Conservation (phyloP, 2,113 vertebrate species). For the Ardeotis arabs region DNA sequence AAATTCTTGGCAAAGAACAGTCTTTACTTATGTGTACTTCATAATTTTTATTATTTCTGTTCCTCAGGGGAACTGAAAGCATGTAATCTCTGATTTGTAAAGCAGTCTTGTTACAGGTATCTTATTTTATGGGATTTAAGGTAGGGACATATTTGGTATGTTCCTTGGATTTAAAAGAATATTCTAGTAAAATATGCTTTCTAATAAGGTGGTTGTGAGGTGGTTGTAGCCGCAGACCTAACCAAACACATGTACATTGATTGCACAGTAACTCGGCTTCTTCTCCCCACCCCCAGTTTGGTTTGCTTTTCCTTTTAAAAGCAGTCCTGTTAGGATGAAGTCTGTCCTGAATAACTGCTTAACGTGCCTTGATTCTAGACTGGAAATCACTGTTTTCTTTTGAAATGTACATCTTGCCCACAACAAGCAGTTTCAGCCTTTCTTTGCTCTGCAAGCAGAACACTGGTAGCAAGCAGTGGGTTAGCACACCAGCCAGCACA, state of each 20-base stretch:
- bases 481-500: background rate
- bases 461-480: background rate
- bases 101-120: background rate
- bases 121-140: background rate
- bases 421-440: background rate
- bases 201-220: background rate
- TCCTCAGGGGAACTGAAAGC: background rate
- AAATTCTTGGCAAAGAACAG: constrained; percentile 32
- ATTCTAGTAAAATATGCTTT: background rate
- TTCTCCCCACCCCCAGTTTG: background rate
- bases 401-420: background rate
- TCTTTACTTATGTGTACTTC: background rate
- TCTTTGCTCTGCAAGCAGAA: background rate
- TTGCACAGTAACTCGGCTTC: background rate
- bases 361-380: background rate
- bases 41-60: constrained; percentile 16
- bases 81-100: constrained; percentile 14
- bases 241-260: background rate
- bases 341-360: background rate
- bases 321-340: background rate
- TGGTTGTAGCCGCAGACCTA: background rate
- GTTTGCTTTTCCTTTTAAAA: background rate
- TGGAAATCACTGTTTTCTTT: background rate
- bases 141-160: background rate
- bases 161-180: background rate